phyloP scores from a whole-genome alignment of 2,113 vertebrate species.

The Hypocryptadius cinnamomeus region DNA sequence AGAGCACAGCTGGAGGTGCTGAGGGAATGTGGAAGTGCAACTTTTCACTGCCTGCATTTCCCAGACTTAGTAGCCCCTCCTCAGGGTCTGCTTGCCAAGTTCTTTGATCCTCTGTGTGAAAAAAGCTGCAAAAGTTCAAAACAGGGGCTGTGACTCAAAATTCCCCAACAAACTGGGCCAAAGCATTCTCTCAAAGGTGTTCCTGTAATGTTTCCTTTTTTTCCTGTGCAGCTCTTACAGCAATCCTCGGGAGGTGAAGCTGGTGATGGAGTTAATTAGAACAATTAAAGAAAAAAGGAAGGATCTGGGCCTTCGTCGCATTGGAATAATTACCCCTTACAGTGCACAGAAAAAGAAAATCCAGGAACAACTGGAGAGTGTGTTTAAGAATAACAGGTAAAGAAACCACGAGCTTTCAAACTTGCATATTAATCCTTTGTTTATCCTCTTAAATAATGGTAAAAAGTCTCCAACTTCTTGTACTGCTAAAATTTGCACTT shows the following conservation, averaged over 20 bases:
- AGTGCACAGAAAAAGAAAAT: conserved; percentile 81
- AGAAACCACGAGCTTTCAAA: not conserved
- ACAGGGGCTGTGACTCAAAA: not conserved
- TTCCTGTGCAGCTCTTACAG: conserved; percentile 71
- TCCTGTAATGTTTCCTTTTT: not conserved
- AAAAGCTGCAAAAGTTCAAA: not conserved
- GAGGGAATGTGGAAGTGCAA: not conserved
- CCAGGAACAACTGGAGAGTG: conserved; percentile 61
- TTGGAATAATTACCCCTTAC: conserved; percentile 86
- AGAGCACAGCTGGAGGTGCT: not conserved
- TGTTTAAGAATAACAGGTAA: conserved; percentile 64
- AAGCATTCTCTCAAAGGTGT: not conserved
- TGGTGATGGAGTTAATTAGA: conserved; percentile 77
- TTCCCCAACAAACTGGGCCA: not conserved
- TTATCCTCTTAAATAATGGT: not conserved
- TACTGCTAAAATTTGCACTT: not conserved
- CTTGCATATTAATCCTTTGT: not conserved
- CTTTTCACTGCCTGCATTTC: not conserved
- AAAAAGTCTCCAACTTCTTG: not conserved
- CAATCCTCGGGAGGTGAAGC: conserved; percentile 77
- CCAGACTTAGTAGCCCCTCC: not conserved
- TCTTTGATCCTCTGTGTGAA: not conserved
- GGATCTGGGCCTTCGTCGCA: conserved; percentile 51
- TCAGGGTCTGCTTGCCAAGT: not conserved
- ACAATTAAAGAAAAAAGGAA: conserved; percentile 70